A percentile compares a stretch with the other conserved stretches of the same genome.
phyloP scores from a whole-genome alignment of 2,113 vertebrate species.

The Ascaphus truei region DNA sequence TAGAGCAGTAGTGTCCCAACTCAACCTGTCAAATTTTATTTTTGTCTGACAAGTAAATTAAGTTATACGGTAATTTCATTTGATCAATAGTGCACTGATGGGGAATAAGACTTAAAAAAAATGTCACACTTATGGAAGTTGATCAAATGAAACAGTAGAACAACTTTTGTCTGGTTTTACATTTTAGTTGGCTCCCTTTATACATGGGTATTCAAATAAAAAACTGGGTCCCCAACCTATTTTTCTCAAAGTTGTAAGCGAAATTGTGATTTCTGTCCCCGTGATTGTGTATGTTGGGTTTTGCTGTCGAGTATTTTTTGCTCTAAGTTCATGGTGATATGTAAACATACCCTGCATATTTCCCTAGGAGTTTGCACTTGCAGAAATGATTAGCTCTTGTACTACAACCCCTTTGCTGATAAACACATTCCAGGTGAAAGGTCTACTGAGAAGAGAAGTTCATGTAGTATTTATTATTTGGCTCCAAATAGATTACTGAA shows the following conservation, averaged over 20 bases:
- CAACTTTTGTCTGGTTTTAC: too few species aligned
- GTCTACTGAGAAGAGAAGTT: not conserved
- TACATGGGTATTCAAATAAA: too few species aligned
- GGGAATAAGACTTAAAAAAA: too few species aligned
- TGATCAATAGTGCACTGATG: too few species aligned
- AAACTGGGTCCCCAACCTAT: too few species aligned
- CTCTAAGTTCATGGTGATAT: constrained; percentile 16
- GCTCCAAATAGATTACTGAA: too few species aligned
- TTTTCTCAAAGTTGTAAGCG: too few species aligned
- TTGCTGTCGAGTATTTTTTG: not conserved
- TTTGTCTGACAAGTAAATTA: too few species aligned
- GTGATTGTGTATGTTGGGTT: not conserved
- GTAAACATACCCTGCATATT: not conserved
- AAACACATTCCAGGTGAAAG: not conserved
- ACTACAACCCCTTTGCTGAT: not conserved
- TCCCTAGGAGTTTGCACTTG: constrained; percentile 9
- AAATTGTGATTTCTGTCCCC: not conserved
- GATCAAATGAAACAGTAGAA: too few species aligned
- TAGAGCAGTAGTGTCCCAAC: not conserved
- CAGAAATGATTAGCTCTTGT: not conserved
- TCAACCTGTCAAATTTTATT: not conserved
- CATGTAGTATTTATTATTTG: constrained; percentile 9
- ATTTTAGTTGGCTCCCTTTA: too few species aligned
- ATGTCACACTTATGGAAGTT: too few species aligned
- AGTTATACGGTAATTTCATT: too few species aligned